These are phyloP conservation scores for Dissostichus mawsoni DNA, from an alignment of 2,113 vertebrate genomes.

Conservation along the genomic window DNA sequence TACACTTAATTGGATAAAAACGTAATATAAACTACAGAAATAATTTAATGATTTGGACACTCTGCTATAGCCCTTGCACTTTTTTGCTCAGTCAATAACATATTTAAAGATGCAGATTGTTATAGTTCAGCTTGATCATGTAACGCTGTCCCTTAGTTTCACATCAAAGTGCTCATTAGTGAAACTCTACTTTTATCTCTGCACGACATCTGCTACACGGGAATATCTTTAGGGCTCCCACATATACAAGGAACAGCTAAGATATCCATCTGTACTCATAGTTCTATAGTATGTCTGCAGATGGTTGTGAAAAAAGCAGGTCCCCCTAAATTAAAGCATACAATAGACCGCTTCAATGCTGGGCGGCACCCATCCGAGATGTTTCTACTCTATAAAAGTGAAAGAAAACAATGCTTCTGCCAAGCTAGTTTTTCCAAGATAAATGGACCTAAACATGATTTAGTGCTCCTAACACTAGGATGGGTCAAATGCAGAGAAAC, in stretches of 20 bases:
- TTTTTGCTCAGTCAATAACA: constrained; percentile 46
- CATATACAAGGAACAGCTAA: constrained; percentile 22
- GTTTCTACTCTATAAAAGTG: background rate
- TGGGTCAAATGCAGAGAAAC: too few relatives aligned
- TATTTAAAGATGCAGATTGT: constrained; percentile 65
- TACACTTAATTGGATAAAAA: constrained; percentile 35
- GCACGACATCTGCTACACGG: constrained; percentile 27
- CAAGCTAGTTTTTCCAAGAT: background rate
- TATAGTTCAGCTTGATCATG: constrained; percentile 39
- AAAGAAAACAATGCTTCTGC: background rate
- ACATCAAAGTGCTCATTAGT: constrained; percentile 69
- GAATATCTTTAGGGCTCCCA: constrained; percentile 31
- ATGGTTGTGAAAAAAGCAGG: background rate
- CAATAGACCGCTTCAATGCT: background rate
- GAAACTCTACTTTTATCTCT: constrained; percentile 46
- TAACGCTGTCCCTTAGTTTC: constrained; percentile 35
- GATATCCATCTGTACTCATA: constrained; percentile 1
- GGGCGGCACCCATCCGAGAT: background rate
- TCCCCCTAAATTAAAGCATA: background rate
- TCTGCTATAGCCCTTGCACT: constrained; percentile 1
- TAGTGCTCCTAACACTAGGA: too few relatives aligned
- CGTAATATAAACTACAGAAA: constrained; percentile 26
- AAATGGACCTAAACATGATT: background rate
- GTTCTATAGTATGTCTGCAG: background rate
- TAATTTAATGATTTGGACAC: constrained; percentile 34